Evolutionary conservation across 2,797 vertebrate species (phyloP).

Genomic region (Sitta carolinensis): DNA sequence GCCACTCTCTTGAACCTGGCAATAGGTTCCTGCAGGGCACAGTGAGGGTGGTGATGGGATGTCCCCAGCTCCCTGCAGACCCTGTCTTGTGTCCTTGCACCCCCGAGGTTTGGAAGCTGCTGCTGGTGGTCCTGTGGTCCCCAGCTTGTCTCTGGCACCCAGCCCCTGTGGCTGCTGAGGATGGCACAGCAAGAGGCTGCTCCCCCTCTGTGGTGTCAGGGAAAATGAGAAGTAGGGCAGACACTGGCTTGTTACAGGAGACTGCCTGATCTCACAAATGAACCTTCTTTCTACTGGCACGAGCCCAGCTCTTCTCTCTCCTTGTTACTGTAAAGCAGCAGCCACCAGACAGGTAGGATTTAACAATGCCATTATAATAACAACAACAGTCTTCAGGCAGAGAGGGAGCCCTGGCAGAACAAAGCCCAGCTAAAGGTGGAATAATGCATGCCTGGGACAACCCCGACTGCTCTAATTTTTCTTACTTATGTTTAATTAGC

Average conservation of each 20-base stretch:
- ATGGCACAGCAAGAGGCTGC: neutral
- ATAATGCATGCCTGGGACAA: neutral
- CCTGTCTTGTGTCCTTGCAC: neutral
- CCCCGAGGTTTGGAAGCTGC: neutral
- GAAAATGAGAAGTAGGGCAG: neutral
- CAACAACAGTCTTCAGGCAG: neutral
- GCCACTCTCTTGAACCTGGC: neutral
- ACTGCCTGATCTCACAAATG: neutral
- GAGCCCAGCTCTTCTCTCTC: neutral
- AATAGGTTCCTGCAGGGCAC: neutral
- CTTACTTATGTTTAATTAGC: slow-evolving; percentile 39
- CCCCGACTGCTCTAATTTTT: neutral
- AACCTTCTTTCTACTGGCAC: neutral
- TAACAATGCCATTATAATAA: neutral
- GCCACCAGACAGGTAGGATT: neutral
- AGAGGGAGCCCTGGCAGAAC: neutral
- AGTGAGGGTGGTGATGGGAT: neutral
- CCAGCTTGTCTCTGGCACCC: neutral
- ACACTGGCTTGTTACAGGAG: neutral
- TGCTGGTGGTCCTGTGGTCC: neutral
- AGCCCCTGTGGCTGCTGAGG: neutral
- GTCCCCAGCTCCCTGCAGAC: neutral
- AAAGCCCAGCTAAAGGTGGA: neutral
- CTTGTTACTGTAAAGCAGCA: neutral
- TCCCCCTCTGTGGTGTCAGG: fast-evolving